Conservation (phyloP, 2,797 vertebrate species). For the Heteromormyrus szaboi region DNA sequence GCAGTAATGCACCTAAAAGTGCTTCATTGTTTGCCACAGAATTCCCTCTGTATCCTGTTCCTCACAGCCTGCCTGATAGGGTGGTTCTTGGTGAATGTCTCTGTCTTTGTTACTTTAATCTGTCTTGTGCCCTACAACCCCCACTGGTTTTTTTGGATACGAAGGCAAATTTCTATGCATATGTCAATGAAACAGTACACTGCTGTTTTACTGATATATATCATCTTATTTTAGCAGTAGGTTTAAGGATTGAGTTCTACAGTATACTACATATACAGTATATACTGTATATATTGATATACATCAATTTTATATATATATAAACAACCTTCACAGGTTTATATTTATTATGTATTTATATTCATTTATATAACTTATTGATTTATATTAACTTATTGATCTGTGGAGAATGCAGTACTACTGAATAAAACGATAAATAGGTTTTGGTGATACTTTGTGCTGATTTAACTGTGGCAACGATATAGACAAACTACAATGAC, state of each 20-base stretch:
- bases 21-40: neutral
- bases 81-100: neutral
- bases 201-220: neutral
- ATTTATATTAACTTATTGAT: neutral
- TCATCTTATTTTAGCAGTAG: neutral
- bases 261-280: neutral
- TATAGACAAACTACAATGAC: neutral
- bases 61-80: neutral
- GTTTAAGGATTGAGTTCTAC: neutral
- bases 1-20: neutral
- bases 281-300: neutral
- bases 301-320: neutral
- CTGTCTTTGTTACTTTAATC: neutral
- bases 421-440: neutral
- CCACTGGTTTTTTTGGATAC: neutral
- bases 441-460: neutral
- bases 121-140: neutral
- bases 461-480: neutral
- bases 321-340: neutral
- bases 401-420: neutral
- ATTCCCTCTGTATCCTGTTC: neutral
- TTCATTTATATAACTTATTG: neutral
- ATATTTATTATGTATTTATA: neutral
- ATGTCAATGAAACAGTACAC: neutral
- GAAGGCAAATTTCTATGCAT: neutral